These are phyloP conservation scores for Phyto melanocephala DNA, from an alignment of 2,888 invertebrate species.

Conservation along the genomic window DNA sequence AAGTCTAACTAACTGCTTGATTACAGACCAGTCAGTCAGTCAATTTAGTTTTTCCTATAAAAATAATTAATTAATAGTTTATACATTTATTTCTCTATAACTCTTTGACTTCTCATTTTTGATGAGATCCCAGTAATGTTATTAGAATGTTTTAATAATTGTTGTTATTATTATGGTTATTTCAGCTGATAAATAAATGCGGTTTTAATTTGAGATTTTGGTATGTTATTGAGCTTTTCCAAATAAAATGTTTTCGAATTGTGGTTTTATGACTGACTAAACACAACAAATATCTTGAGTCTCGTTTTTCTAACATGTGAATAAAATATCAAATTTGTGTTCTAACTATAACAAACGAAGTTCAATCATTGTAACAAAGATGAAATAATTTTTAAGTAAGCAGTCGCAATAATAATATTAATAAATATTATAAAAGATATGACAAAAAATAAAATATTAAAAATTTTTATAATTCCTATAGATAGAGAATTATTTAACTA, in stretches of 20 bases:
- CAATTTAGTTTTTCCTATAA: conserved; percentile 6
- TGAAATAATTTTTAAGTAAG: too few relatives aligned
- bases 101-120: not conserved
- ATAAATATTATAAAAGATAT: too few relatives aligned
- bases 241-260: conserved; percentile 53
- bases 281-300: conserved; percentile 65
- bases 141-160: not conserved
- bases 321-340: conserved; percentile 51
- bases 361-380: too few relatives aligned
- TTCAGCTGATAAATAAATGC: conserved; percentile 35
- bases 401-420: too few relatives aligned
- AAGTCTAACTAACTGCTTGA: conserved; percentile 11
- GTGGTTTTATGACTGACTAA: conserved; percentile 71
- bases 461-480: too few relatives aligned
- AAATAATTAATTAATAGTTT: not conserved
- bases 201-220: conserved; percentile 50
- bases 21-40: not conserved
- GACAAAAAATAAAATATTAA: too few relatives aligned
- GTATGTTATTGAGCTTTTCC: conserved; percentile 54
- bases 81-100: not conserved
- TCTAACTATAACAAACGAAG: too few relatives aligned
- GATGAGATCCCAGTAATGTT: conserved; percentile 13
- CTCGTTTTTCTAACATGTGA: conserved; percentile 59
- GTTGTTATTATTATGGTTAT: not conserved
- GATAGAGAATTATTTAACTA: too few relatives aligned